Evolutionary conservation across 2,113 vertebrate species (phyloP).

Genomic region (Toxostoma redivivum): DNA sequence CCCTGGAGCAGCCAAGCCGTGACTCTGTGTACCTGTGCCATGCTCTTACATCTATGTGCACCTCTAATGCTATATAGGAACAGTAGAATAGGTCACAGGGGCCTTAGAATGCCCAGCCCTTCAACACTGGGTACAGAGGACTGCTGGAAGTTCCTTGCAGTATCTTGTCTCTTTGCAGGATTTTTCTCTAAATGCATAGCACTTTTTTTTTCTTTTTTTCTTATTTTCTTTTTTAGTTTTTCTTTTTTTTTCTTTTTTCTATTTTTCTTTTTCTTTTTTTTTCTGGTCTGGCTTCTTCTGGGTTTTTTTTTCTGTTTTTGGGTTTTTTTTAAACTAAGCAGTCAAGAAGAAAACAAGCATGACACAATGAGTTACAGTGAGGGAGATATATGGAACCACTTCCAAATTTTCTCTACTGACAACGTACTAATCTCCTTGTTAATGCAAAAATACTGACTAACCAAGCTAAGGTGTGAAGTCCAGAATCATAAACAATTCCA

Average conservation of each 20-base stretch:
- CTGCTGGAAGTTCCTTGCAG: not conserved
- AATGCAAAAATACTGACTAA: not conserved
- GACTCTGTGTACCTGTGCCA: not conserved
- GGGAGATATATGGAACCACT: rapidly evolving
- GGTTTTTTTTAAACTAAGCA: not conserved
- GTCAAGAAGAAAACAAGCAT: not conserved
- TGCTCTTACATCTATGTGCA: not conserved
- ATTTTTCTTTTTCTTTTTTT: not conserved
- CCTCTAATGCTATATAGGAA: not conserved
- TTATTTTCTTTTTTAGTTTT: not conserved
- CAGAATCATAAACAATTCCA: not conserved
- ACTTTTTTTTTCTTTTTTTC: not conserved
- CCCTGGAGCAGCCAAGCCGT: not conserved
- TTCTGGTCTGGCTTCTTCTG: not conserved
- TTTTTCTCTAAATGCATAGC: not conserved
- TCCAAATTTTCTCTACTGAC: not conserved
- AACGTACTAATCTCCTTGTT: not conserved
- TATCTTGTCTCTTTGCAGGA: not conserved
- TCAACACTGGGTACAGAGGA: not conserved
- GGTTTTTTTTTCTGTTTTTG: not conserved
- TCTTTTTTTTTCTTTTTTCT: not conserved
- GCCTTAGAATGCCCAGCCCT: not conserved
- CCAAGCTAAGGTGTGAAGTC: not conserved
- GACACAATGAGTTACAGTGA: not conserved
- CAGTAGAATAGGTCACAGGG: not conserved